Evolutionary conservation across 2,113 vertebrate species (phyloP).

Genomic region (Corvus cornix): DNA sequence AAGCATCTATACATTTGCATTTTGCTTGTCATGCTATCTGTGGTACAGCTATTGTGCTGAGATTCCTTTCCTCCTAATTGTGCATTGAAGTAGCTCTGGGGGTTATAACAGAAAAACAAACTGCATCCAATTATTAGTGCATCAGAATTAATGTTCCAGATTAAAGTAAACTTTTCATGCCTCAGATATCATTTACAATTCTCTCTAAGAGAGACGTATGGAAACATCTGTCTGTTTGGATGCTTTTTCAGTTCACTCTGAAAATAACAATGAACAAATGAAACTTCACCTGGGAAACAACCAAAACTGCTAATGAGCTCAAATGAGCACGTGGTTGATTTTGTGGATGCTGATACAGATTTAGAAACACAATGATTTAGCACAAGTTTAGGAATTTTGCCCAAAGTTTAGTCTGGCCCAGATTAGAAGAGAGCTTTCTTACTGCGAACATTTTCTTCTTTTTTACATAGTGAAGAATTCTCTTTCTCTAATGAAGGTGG

Average conservation of each 20-base stretch:
- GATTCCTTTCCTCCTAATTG: background rate
- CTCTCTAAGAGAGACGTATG: background rate
- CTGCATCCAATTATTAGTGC: background rate
- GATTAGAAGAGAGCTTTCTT: background rate
- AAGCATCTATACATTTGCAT: background rate
- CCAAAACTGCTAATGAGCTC: background rate
- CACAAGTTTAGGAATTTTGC: background rate
- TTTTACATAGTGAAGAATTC: background rate
- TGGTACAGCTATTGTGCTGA: background rate
- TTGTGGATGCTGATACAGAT: fast-evolving
- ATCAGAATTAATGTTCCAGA: background rate
- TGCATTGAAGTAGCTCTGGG: background rate
- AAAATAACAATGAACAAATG: background rate
- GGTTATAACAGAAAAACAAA: background rate
- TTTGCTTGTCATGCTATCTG: background rate
- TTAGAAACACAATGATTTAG: background rate
- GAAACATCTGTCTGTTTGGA: background rate
- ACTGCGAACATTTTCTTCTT: background rate
- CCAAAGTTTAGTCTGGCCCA: background rate
- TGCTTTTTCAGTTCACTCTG: background rate
- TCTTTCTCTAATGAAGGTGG: background rate
- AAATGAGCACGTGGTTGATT: background rate
- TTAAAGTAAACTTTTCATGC: constrained; percentile 23
- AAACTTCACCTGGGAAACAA: background rate
- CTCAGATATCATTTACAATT: background rate